phyloP scores from a whole-genome alignment of 2,888 invertebrate species.

The Heliconius ismenius region DNA sequence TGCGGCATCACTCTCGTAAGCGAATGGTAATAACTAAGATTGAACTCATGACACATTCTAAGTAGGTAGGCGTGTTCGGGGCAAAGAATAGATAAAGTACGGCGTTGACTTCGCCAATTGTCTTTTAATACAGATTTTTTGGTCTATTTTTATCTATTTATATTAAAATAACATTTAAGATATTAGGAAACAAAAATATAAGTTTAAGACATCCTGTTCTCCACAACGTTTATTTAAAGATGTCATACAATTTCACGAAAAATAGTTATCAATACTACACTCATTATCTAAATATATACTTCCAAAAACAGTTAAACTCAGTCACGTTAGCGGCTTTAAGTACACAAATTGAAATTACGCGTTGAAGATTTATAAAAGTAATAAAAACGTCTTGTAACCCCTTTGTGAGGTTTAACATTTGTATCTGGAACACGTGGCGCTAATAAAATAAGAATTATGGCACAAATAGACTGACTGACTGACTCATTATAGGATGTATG shows the following conservation, averaged over 20 bases:
- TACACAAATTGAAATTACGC: conserved; percentile 44
- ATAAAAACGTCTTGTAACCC: conserved; percentile 38
- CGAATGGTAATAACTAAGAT: no score
- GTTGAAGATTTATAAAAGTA: conserved; percentile 42
- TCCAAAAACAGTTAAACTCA: conserved; percentile 36
- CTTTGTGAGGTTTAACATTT: conserved; percentile 35
- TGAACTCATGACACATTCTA: no score
- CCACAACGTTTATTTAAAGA: no score
- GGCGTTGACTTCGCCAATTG: no score
- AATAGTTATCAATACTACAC: neutral
- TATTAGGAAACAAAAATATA: neutral
- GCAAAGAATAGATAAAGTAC: no score
- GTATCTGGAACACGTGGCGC: conserved; percentile 35
- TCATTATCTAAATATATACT: conserved; percentile 13
- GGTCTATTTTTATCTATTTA: no score
- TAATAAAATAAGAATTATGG: conserved; percentile 9
- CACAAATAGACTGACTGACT: neutral
- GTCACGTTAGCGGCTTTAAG: conserved; percentile 40
- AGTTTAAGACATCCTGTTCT: no score
- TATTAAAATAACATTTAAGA: no score
- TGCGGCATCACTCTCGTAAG: no score
- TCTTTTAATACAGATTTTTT: no score
- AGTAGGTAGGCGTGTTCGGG: no score
- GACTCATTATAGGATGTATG: neutral
- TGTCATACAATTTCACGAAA: no score